A percentile compares a stretch with the other conserved stretches of the same genome.
phyloP scores from a whole-genome alignment of 2,113 vertebrate species.

The Pongo abelii region DNA sequence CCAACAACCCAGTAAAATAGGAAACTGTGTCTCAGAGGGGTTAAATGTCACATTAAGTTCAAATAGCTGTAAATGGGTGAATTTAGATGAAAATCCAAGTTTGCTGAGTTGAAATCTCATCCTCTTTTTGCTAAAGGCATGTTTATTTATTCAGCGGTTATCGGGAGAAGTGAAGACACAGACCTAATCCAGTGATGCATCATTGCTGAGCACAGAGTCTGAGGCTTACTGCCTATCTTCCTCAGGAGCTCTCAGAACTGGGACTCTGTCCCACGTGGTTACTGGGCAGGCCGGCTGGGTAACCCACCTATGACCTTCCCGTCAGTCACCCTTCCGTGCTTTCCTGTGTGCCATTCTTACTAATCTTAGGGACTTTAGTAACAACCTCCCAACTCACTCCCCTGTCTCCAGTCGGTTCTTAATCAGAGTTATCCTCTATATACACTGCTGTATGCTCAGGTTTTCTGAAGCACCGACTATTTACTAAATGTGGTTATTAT shows the following conservation, averaged over 20 bases:
- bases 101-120: background rate
- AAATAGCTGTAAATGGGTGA: background rate
- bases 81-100: background rate
- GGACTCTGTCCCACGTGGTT: no score
- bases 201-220: background rate
- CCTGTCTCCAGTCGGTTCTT: background rate
- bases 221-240: background rate
- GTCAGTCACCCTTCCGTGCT: rapidly evolving
- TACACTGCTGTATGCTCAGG: background rate
- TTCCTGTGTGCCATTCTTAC: no score
- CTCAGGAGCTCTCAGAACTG: background rate
- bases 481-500: background rate
- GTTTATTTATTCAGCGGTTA: background rate
- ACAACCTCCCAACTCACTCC: background rate
- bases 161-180: background rate
- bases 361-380: background rate
- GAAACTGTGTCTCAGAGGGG: background rate
- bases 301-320: background rate
- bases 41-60: background rate
- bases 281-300: background rate
- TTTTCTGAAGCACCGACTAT: background rate
- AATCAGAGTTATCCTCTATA: background rate
- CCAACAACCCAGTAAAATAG: background rate
- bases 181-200: background rate
- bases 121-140: background rate